Evolutionary conservation across 2,888 invertebrate genomes (phyloP).

Genomic region (Perithous albicinctus): DNA sequence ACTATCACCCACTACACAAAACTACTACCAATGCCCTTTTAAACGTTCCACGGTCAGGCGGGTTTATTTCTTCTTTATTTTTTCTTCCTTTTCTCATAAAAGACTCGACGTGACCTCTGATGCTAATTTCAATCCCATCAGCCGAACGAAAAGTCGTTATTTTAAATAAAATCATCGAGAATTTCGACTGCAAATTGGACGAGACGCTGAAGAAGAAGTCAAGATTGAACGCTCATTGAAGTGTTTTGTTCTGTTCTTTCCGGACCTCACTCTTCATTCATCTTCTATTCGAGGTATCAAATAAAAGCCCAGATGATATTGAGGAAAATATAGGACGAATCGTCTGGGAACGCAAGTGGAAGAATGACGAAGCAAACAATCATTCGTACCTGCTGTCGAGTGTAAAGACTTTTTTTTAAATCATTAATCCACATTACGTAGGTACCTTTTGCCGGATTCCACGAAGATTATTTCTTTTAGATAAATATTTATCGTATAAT

Average conservation of each 20-base stretch:
- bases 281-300: not conserved
- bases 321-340: conserved; percentile 32
- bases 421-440: not conserved
- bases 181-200: conserved; percentile 12
- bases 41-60: not conserved
- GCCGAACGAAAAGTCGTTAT: conserved; percentile 26
- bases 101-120: conserved; percentile 20
- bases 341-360: conserved; percentile 29
- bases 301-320: not conserved
- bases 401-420: conserved; percentile 53
- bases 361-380: conserved; percentile 19
- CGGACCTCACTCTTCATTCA: conserved; percentile 30
- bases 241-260: not conserved
- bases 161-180: conserved; percentile 1
- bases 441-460: not conserved
- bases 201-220: conserved; percentile 28
- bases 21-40: too few relatives aligned
- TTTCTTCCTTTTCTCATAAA: too few relatives aligned
- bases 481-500: too few relatives aligned
- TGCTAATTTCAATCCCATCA: conserved; percentile 6
- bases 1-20: conserved; percentile 1
- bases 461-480: too few relatives aligned
- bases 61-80: too few relatives aligned
- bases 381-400: conserved; percentile 5
- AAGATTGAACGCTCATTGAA: not conserved